Conservation (phyloP, 2,888 invertebrate genomes). For the Tenthredo livida region DNA sequence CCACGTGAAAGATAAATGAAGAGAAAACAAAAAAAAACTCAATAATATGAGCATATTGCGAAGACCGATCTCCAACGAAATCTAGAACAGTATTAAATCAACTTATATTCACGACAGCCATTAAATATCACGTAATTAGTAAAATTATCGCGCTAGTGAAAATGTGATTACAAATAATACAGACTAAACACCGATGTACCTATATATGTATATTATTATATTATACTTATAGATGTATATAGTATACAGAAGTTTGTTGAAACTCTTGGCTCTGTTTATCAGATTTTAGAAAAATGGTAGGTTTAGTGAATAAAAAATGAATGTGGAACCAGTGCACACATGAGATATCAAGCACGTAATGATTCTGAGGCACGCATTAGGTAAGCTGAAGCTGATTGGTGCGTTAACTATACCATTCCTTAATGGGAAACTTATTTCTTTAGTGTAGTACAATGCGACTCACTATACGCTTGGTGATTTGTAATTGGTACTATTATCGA, state of each 20-base stretch:
- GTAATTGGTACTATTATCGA: not conserved
- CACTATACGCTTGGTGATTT: not conserved
- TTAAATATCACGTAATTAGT: not conserved
- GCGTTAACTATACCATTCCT: not conserved
- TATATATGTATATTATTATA: too few species aligned
- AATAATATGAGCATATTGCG: not conserved
- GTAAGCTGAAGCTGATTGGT: not conserved
- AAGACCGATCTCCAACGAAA: not conserved
- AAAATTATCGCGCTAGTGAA: not conserved
- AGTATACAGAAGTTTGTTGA: not conserved
- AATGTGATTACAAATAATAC: not conserved
- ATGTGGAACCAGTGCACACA: not conserved
- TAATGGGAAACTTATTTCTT: not conserved
- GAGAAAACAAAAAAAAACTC: not conserved
- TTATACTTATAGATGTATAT: not conserved
- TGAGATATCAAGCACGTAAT: not conserved
- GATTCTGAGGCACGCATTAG: not conserved
- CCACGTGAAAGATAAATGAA: not conserved
- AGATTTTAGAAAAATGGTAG: not conserved
- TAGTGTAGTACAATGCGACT: not conserved
- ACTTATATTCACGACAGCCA: not conserved
- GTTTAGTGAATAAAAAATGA: not conserved
- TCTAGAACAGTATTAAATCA: conserved; percentile 23
- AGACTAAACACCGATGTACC: not conserved
- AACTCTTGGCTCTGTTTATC: not conserved